Base-by-base conservation (phyloP, 2,113 vertebrate species). In the Sorex araneus region DNA sequence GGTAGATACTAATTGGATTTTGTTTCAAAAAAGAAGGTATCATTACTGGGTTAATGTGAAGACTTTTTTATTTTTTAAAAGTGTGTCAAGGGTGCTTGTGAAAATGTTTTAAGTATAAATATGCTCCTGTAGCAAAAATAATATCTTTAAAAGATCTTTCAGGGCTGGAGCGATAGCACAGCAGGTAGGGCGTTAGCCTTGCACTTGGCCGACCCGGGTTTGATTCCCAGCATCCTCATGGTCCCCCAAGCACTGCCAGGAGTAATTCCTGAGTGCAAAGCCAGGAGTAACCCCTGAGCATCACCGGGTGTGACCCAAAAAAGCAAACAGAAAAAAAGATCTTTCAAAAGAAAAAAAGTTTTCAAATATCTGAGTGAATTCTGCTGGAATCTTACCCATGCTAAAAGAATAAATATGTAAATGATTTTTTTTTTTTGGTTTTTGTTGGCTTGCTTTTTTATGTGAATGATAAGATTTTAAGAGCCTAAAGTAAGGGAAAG, bases 61-160 rank as follows among this genome's bases (percentile, higher is more conserved):
- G 8, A 69, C 54, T 10, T 50, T 50, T 50, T 36, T 63, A 30
- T 40, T 69, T 87, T 81, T 76, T 54, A 30, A 73, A 87, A 50
- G 8, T 45, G 19, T 30, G 75, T 23, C 73, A 47, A 64, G 28
- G 32, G 10, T 91, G 45, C 43, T 81, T 91, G 8, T 67, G 43
- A 83, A 83, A 82, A 74, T 84, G 28, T 87, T 87, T 69, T 69
- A 88, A 67, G 25, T 89, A 79, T 84, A 83, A 74, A 74, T 77
- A 67, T 47, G 82, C 60, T 89, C 3, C 36, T 86, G 25, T 66
- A 77, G 89, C 89, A 57, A 87, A 71, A 85, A 87, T n/a, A 66
- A 32, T 85, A 57, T 67, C 71, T n/a, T 82, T 69, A 83, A 19
- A 93, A 27, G 4, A 0, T 83, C 60, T 88, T 74, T 78, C 43